phyloP scores from a whole-genome alignment of 92 coral and sea anemone genomes.

The Porites cylindrica region DNA sequence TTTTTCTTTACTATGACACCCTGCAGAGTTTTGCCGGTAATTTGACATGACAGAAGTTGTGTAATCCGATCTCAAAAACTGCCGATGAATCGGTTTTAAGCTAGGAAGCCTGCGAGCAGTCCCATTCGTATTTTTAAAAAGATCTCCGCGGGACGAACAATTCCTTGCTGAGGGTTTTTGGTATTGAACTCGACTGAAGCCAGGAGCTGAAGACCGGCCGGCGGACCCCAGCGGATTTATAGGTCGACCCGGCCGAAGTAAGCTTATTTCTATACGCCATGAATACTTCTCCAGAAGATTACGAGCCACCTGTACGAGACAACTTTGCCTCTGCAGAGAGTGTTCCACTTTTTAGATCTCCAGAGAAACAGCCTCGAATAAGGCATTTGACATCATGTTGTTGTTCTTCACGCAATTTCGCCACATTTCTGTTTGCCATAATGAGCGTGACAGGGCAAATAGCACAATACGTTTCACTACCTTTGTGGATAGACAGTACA shows the following conservation, averaged over 20 bases:
- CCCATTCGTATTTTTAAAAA: too few relatives aligned
- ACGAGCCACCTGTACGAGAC: not conserved
- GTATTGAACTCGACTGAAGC: too few relatives aligned
- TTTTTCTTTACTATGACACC: not conserved
- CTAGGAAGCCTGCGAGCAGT: too few relatives aligned
- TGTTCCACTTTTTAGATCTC: not conserved
- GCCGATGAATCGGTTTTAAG: too few relatives aligned
- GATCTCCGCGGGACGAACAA: too few relatives aligned
- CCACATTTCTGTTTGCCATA: constrained; percentile 70
- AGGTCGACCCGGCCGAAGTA: too few relatives aligned
- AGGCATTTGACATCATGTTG: not conserved
- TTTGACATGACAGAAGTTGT: too few relatives aligned
- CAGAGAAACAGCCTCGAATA: not conserved
- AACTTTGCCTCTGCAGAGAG: not conserved
- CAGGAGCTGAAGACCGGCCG: too few relatives aligned
- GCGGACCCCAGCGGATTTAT: too few relatives aligned
- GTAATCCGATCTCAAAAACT: too few relatives aligned
- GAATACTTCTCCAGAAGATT: not conserved
- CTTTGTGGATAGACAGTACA: constrained; percentile 87
- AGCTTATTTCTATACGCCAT: not conserved
- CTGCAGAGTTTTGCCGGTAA: not conserved
- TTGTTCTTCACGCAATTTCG: constrained; percentile 21
- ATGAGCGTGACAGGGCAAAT: constrained; percentile 73
- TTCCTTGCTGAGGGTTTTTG: too few relatives aligned
- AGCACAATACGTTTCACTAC: constrained; percentile 74